Evolutionary conservation across 2,797 vertebrate species (phyloP), one percentile per base, ranked within the genome.

Genomic region (Craterocephalus amniculus): DNA sequence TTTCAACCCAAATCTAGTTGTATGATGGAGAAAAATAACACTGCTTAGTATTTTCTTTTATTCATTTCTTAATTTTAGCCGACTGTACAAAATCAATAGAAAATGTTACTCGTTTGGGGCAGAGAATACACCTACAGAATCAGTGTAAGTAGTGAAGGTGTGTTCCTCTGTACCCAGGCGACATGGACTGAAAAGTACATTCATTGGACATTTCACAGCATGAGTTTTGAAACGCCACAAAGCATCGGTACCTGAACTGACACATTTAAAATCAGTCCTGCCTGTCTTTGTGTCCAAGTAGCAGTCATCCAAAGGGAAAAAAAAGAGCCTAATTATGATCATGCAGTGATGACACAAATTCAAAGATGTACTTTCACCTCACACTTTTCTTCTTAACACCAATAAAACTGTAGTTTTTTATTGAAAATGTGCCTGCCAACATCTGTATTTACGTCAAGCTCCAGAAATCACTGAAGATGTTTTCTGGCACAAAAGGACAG

Each of bases 141-240:
- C 58, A 32, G 49, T 34, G 18, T 48, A 63, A 78, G 35, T 16
- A 54, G 38, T 13, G 35, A 61, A 78, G 69, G 73, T 55, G 20
- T 66, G 65, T 40, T 58, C 48, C 14, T 72, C 61, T 51, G 57
- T 63, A 55, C 57, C 55, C 29, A 34, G 77, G 81, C 78, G 81
- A 78, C 70, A 58, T 55, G 14, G 18, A 58, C 69, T 64, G 1
- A 79, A 80, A 73, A 79, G 60, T 61, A 64, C 43, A 1, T 32
- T 70, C 72, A 81, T 80, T 78, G 70, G 87, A 89, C 75, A 72
- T 78, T 81, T 78, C 66, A 78, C 73, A 80, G 58, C 35, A 43
- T 58, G 56, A n/a, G 52, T 73, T 64, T 60, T 36, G 48, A 78
- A 74, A 68, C 54, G 13, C 49, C 43, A 48, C 31, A 24, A n/a